phyloP scores from a whole-genome alignment of 2,113 vertebrate species.

The Zapus hudsonius region DNA sequence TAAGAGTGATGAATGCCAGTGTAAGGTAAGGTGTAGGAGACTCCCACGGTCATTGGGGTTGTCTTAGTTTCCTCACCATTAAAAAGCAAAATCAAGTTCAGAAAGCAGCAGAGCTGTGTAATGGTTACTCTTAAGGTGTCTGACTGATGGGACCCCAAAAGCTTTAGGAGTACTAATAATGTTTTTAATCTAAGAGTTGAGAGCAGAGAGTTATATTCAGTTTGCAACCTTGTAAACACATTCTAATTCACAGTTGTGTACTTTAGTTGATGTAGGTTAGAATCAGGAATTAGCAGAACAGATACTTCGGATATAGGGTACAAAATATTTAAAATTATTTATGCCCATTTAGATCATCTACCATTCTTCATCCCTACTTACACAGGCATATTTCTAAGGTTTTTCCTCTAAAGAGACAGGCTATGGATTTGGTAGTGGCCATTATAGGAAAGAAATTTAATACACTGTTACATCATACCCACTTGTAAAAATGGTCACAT shows the following conservation, averaged over 20 bases:
- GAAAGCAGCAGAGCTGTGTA: neutral
- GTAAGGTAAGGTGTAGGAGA: neutral
- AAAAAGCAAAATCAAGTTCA: neutral
- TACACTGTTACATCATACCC: neutral
- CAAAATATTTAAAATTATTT: neutral
- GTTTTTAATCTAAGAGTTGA: neutral
- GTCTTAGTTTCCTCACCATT: neutral
- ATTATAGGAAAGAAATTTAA: neutral
- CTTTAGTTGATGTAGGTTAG: neutral
- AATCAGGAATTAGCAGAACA: too few relatives aligned
- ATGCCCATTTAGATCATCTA: neutral
- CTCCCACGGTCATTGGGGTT: neutral
- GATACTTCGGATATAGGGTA: neutral
- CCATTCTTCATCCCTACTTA: neutral
- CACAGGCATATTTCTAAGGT: neutral
- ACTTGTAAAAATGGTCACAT: constrained; percentile 2
- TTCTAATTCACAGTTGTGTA: neutral
- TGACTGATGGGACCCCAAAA: neutral
- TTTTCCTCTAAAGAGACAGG: neutral
- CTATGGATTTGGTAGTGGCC: neutral
- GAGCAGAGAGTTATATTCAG: neutral
- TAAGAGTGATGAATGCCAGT: neutral
- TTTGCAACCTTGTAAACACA: neutral
- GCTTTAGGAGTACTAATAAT: neutral
- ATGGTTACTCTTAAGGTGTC: neutral